These are phyloP conservation scores for Meandrina meandrites DNA, from an alignment of 92 coral and sea anemone species.

Conservation along the genomic window DNA sequence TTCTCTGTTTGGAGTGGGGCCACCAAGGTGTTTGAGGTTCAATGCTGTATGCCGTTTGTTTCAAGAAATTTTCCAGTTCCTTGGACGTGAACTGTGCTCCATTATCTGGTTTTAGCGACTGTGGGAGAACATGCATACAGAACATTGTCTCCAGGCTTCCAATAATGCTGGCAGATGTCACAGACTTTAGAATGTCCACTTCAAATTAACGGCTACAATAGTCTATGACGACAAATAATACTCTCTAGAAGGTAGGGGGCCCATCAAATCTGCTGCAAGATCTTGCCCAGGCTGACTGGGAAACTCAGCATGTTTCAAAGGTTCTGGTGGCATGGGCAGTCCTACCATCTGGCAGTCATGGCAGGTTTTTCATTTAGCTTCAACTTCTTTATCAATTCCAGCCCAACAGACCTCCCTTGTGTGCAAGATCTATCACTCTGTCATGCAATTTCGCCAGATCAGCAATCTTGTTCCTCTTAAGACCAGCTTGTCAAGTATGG, in stretches of 20 bases:
- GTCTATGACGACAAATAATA: background rate
- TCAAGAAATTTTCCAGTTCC: background rate
- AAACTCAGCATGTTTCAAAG: background rate
- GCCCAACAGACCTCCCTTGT: no score
- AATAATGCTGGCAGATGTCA: slow-evolving; percentile 8
- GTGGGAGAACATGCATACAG: slow-evolving; percentile 9
- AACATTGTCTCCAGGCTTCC: background rate
- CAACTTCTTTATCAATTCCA: slow-evolving; percentile 46
- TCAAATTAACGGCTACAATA: slow-evolving; percentile 10
- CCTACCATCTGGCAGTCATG: slow-evolving; percentile 17
- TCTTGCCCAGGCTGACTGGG: slow-evolving; percentile 11
- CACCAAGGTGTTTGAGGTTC: background rate
- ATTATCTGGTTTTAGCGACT: slow-evolving; percentile 8
- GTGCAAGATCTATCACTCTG: no score
- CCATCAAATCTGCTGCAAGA: background rate
- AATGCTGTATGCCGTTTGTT: background rate
- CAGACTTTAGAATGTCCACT: background rate
- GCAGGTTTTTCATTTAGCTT: slow-evolving; percentile 26
- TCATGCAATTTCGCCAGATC: no score
- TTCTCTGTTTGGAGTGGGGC: background rate
- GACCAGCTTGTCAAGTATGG: no score
- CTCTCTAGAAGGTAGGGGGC: slow-evolving; percentile 8
- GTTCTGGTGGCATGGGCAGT: background rate
- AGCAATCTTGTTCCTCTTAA: no score
- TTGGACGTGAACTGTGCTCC: background rate